Evolutionary conservation across 2,888 invertebrate genomes (phyloP).

Genomic region (Ormia ochracea): DNA sequence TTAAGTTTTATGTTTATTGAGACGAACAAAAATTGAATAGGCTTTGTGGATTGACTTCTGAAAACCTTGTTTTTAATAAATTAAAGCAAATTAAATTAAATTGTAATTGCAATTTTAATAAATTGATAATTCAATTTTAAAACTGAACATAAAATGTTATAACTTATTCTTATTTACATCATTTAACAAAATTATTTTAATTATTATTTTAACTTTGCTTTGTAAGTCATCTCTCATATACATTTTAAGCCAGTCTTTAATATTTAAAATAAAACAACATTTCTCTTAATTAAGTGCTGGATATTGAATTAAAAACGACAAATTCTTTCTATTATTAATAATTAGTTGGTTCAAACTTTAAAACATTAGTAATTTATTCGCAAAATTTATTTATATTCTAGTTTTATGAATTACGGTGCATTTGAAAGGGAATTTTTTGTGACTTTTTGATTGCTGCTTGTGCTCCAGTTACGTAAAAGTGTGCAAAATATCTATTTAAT

Average conservation of each 20-base stretch:
- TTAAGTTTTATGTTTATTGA: background rate
- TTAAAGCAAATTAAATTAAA: background rate
- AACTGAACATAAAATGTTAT: conserved; percentile 46
- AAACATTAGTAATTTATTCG: conserved; percentile 8
- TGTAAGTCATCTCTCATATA: background rate
- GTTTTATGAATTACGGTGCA: background rate
- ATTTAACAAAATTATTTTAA: conserved; percentile 56
- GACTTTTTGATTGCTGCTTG: conserved; percentile 18
- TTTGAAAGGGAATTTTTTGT: background rate
- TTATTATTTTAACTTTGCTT: conserved; percentile 26
- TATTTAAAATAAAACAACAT: conserved; percentile 24
- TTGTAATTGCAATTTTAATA: conserved; percentile 37
- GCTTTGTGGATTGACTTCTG: too few relatives aligned
- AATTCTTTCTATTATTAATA: conserved; percentile 29
- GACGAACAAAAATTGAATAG: conserved; percentile 23
- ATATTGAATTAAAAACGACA: conserved; percentile 30
- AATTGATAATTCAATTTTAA: conserved; percentile 37
- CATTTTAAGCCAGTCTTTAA: conserved; percentile 53
- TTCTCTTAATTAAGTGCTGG: conserved; percentile 21
- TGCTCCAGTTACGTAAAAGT: conserved; percentile 42
- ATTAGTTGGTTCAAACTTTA: conserved; percentile 33
- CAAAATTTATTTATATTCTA: conserved; percentile 6
- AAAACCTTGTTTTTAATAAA: too few relatives aligned
- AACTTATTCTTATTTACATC: conserved; percentile 45
- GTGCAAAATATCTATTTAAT: conserved; percentile 14